Evolutionary conservation across 2,797 vertebrate genomes (phyloP).

Genomic region (Emydoidea blandingii): DNA sequence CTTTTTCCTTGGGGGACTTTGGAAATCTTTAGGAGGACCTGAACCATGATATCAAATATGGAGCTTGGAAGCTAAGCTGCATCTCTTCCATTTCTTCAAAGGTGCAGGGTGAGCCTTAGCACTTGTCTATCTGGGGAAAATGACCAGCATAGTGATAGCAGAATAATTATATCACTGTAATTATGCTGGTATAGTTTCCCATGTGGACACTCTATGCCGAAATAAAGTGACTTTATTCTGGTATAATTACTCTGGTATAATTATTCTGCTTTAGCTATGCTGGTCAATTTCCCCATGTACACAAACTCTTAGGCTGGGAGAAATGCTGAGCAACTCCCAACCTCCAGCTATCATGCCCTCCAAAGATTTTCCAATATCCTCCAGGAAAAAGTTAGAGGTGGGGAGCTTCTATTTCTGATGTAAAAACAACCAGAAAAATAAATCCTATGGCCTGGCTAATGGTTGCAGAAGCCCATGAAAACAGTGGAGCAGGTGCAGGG

Average conservation of each 20-base stretch:
- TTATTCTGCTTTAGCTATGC: not conserved
- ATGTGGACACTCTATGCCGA: not conserved
- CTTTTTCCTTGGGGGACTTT: not conserved
- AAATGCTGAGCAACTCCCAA: not conserved
- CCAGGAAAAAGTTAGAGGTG: not conserved
- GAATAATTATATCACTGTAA: not conserved
- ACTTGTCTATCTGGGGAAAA: not conserved
- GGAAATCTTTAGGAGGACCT: not conserved
- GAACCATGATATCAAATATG: not conserved
- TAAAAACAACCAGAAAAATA: not conserved
- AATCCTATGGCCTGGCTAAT: not conserved
- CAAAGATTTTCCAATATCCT: not conserved
- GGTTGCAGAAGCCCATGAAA: fast-evolving
- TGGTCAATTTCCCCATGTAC: not conserved
- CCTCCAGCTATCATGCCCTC: not conserved
- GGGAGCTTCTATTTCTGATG: not conserved
- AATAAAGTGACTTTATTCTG: not conserved
- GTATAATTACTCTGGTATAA: not conserved
- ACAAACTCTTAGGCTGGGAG: not conserved
- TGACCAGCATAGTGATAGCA: not conserved
- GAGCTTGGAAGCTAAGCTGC: not conserved
- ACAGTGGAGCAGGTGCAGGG: not conserved
- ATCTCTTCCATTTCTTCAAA: not conserved
- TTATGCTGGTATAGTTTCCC: not conserved
- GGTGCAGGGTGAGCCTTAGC: not conserved